Evolutionary conservation across 2,797 vertebrate species (phyloP).

Genomic region (Okamejei kenojei): DNA sequence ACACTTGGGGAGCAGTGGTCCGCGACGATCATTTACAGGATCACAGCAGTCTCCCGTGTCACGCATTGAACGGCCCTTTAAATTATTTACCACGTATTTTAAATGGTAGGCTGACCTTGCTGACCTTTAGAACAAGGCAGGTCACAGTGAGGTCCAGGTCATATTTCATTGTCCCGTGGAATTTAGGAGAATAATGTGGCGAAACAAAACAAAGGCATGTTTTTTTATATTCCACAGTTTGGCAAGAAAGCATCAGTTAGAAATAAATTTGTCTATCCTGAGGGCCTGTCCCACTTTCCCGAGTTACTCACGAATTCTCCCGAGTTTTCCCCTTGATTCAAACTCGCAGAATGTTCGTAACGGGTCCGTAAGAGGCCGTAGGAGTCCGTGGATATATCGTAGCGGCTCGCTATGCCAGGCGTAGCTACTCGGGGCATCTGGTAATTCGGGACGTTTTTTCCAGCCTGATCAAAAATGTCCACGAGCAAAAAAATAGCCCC

Average conservation of each 20-base stretch:
- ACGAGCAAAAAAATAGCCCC: too few species aligned
- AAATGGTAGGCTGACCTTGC: conserved; percentile 48
- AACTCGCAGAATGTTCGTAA: too few species aligned
- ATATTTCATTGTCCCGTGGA: not conserved
- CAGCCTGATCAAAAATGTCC: too few species aligned
- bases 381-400: too few species aligned
- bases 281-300: too few species aligned
- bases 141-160: not conserved
- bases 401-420: too few species aligned
- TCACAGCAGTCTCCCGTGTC: conserved; percentile 50
- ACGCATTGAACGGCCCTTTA: conserved; percentile 51
- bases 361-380: too few species aligned
- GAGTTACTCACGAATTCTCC: too few species aligned
- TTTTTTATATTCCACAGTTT: not conserved
- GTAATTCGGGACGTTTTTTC: too few species aligned
- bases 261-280: not conserved
- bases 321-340: too few species aligned
- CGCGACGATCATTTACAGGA: conserved; percentile 41
- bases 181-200: not conserved
- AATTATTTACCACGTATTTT: conserved; percentile 57
- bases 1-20: not conserved
- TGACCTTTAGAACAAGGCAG: not conserved
- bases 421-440: too few species aligned
- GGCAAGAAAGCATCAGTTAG: not conserved
- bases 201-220: not conserved